Evolutionary conservation across 2,888 invertebrate species (phyloP).

Genomic region (Polietes domitor): DNA sequence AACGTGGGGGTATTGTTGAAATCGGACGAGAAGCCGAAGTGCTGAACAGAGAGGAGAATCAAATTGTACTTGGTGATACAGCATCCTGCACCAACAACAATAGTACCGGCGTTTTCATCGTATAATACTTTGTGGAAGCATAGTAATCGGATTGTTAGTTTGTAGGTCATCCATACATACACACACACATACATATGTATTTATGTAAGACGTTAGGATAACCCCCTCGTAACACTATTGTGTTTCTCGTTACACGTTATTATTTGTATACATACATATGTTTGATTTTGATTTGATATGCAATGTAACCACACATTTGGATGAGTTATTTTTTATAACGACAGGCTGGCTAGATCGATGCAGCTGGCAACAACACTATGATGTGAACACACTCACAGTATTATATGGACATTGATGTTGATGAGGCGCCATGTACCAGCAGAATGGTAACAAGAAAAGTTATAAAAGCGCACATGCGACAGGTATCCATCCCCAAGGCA

Average conservation of each 20-base stretch:
- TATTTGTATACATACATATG: not conserved
- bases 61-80: constrained; percentile 7
- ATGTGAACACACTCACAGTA: constrained; percentile 3
- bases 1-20: constrained; percentile 77
- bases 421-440: not conserved
- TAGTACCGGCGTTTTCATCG: constrained; percentile 72
- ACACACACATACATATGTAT: not conserved
- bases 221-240: not conserved
- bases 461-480: not conserved
- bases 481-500: not conserved
- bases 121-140: constrained; percentile 67
- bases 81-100: constrained; percentile 65
- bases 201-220: not conserved
- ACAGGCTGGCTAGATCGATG: not conserved
- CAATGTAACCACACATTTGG: not conserved
- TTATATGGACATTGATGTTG: not conserved
- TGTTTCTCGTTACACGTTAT: not conserved
- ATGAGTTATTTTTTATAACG: not conserved
- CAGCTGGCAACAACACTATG: not conserved
- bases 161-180: not conserved
- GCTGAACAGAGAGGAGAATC: constrained; percentile 71
- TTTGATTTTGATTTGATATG: constrained; percentile 3
- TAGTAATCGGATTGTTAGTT: not conserved
- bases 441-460: not conserved
- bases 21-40: constrained; percentile 79